A percentile compares a stretch with the other conserved stretches of the same genome.
Evolutionary conservation across 2,888 invertebrate genomes (phyloP).

Genomic region (Nemoura dubitans): DNA sequence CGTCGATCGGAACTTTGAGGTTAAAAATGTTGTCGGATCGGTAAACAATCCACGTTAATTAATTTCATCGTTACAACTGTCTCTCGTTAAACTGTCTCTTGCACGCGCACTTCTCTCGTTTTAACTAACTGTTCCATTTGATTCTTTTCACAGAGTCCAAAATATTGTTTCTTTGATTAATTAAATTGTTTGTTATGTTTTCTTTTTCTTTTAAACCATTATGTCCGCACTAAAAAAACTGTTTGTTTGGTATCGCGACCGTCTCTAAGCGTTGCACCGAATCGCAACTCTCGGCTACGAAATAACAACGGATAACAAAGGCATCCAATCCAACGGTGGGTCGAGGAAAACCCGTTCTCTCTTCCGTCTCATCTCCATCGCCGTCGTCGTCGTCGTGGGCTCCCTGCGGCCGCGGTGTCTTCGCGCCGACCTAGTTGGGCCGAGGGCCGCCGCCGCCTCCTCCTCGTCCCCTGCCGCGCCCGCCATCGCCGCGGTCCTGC

Average conservation of each 20-base stretch:
- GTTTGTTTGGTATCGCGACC: neutral
- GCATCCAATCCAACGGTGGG: constrained; percentile 5
- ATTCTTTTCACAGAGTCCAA: constrained; percentile 47
- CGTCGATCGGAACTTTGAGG: neutral
- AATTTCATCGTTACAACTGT: neutral
- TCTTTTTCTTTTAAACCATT: constrained; percentile 42
- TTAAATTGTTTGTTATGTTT: constrained; percentile 1
- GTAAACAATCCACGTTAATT: neutral
- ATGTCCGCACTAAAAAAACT: neutral
- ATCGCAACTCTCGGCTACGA: neutral
- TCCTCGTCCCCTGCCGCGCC: neutral
- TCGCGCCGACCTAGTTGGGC: neutral
- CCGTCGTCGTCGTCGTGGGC: constrained; percentile 49
- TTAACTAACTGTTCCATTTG: constrained; percentile 14
- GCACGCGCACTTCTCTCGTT: neutral
- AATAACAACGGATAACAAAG: constrained; percentile 16
- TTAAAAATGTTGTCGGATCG: neutral
- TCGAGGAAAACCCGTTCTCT: constrained; percentile 36
- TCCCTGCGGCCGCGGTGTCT: constrained; percentile 43
- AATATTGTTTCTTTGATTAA: constrained; percentile 9
- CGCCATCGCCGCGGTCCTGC: constrained; percentile 30
- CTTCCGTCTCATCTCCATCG: constrained; percentile 50
- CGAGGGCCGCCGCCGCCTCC: neutral
- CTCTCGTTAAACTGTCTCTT: neutral
- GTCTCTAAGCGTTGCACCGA: neutral